These are phyloP conservation scores for Odontocerum albicorne DNA, from an alignment of 2,888 invertebrate genomes.

Conservation along the genomic window DNA sequence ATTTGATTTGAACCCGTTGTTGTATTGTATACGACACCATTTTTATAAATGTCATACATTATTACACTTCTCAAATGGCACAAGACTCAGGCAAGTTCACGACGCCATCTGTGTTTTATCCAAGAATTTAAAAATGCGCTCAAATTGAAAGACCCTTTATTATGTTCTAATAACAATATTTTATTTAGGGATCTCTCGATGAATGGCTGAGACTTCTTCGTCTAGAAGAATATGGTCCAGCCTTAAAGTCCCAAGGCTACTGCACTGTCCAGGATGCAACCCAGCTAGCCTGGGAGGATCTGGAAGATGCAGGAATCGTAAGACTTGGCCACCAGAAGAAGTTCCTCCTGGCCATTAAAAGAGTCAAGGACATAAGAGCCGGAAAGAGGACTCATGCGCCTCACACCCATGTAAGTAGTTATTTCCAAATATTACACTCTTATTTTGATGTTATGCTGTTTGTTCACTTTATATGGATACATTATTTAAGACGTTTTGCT, in stretches of 20 bases:
- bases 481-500: too few species aligned
- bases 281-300: constrained; percentile 97
- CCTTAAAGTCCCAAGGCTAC: constrained; percentile 91
- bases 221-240: constrained; percentile 89
- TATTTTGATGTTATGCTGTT: constrained; percentile 3
- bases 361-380: constrained; percentile 90
- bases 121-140: too few species aligned
- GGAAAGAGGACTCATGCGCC: constrained; percentile 63
- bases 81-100: too few species aligned
- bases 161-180: constrained; percentile 7
- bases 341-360: constrained; percentile 93
- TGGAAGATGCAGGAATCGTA: constrained; percentile 95
- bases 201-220: constrained; percentile 93
- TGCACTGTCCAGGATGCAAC: constrained; percentile 91
- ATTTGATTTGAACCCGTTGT: background rate
- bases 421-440: background rate
- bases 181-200: constrained; percentile 80
- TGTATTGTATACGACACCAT: too few species aligned
- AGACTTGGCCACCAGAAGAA: constrained; percentile 98
- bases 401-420: constrained; percentile 40
- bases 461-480: too few species aligned
- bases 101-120: too few species aligned
- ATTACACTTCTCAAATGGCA: too few species aligned
- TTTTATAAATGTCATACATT: too few species aligned
- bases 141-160: too few species aligned